Evolutionary conservation across 2,888 invertebrate species (phyloP).

Genomic region (Cremastobaeus sp.): DNA sequence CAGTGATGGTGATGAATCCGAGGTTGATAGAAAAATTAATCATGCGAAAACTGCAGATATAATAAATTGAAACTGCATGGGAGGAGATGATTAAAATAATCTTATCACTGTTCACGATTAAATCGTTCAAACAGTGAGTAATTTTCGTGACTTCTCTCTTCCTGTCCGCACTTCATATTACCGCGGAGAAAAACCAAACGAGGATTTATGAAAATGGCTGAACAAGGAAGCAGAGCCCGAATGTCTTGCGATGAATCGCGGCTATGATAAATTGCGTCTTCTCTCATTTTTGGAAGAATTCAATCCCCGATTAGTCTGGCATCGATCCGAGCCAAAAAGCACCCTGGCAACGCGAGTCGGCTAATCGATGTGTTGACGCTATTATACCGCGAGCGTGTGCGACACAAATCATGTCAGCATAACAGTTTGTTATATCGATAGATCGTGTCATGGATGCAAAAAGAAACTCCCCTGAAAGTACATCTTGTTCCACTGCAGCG

Average conservation of each 20-base stretch:
- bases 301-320: slow-evolving; percentile 66
- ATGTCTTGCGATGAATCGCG: slow-evolving; percentile 19
- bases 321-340: slow-evolving; percentile 67
- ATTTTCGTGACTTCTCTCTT: too few species aligned
- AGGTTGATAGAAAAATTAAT: too few species aligned
- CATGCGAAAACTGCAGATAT: too few species aligned
- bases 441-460: slow-evolving; percentile 20
- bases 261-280: slow-evolving; percentile 40
- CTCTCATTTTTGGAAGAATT: slow-evolving; percentile 39
- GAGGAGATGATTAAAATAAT: too few species aligned
- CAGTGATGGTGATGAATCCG: too few species aligned
- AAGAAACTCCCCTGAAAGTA: background rate
- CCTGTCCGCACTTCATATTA: too few species aligned
- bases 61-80: too few species aligned
- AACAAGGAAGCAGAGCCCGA: slow-evolving; percentile 10
- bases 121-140: too few species aligned
- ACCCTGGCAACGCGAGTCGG: slow-evolving; percentile 71
- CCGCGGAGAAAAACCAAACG: slow-evolving; percentile 8
- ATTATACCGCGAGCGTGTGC: slow-evolving; percentile 44
- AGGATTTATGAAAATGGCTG: slow-evolving; percentile 19
- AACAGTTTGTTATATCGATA: slow-evolving; percentile 59
- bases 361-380: slow-evolving; percentile 69
- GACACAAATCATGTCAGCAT: slow-evolving; percentile 48
- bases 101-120: too few species aligned
- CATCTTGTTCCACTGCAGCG: too few species aligned